phyloP scores from a whole-genome alignment of 1,140 invertebrate species.

The Drosophila subobscura region DNA sequence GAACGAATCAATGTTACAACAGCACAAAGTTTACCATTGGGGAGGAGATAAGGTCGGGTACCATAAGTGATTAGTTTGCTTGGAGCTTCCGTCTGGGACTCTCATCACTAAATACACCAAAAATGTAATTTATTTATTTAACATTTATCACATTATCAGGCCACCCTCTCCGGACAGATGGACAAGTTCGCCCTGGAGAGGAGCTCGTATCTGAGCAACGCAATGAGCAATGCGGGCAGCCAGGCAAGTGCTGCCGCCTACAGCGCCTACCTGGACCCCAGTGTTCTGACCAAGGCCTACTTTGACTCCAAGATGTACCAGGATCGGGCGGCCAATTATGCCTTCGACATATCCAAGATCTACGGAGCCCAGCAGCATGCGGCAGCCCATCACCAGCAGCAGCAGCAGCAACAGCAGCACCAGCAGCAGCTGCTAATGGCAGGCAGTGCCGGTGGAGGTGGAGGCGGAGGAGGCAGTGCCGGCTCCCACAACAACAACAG shows the following conservation, averaged over 20 bases:
- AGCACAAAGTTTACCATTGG: too few species aligned
- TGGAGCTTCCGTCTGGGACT: too few species aligned
- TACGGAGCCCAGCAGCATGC: constrained; percentile 83
- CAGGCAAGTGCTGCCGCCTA: constrained; percentile 77
- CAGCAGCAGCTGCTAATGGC: constrained; percentile 63
- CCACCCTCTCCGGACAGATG: constrained; percentile 79
- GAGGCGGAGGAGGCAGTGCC: constrained; percentile 57
- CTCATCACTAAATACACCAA: too few species aligned
- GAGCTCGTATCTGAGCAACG: constrained; percentile 81
- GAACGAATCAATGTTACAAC: too few species aligned
- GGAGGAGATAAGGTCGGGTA: too few species aligned
- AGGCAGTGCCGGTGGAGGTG: constrained; percentile 26
- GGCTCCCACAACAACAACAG: constrained; percentile 77
- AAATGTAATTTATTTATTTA: neutral
- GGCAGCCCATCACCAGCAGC: constrained; percentile 74
- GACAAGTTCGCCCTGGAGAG: constrained; percentile 83
- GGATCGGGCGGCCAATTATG: constrained; percentile 87
- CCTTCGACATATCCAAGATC: constrained; percentile 89
- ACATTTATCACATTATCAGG: constrained; percentile 27
- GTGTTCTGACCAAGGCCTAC: constrained; percentile 91
- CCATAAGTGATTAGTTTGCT: too few species aligned
- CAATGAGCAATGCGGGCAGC: constrained; percentile 43
- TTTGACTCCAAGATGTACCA: constrained; percentile 91
- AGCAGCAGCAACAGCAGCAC: constrained; percentile 71
- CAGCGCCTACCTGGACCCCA: constrained; percentile 88